phyloP scores from a whole-genome alignment of 2,888 invertebrate genomes.

The Machimus atricapillus region DNA sequence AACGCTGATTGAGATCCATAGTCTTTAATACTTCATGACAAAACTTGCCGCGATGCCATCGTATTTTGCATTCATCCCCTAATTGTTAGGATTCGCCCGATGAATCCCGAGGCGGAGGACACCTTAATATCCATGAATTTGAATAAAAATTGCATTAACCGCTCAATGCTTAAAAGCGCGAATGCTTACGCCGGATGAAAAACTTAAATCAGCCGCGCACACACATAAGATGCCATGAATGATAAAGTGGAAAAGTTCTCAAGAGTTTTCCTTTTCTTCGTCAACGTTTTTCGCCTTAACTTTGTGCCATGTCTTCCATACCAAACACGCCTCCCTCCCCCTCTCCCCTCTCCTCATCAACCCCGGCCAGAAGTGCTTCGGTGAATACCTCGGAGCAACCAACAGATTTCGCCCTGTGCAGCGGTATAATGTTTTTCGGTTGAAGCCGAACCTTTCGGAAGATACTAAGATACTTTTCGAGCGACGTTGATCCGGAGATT shows the following conservation, averaged over 20 bases:
- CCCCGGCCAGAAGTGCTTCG: background rate
- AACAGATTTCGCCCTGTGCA: conserved; percentile 3
- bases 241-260: conserved; percentile 38
- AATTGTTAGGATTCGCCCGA: background rate
- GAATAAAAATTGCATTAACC: conserved; percentile 33
- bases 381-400: background rate
- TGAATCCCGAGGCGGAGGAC: background rate
- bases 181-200: conserved; percentile 25
- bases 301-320: conserved; percentile 14
- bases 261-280: conserved; percentile 38
- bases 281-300: conserved; percentile 27
- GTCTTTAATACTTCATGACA: background rate
- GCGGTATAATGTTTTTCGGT: conserved; percentile 21
- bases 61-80: background rate
- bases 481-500: conserved; percentile 36
- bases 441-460: conserved; percentile 9
- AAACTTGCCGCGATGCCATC: background rate
- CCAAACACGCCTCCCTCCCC: background rate
- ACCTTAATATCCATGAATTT: conserved; percentile 9
- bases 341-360: background rate
- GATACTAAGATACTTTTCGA: conserved; percentile 20
- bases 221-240: conserved; percentile 32
- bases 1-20: background rate
- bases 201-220: conserved; percentile 35
- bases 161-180: conserved; percentile 29